These are phyloP conservation scores for Sepiola atlantica DNA, from an alignment of 2,888 invertebrate species.

Conservation along the genomic window DNA sequence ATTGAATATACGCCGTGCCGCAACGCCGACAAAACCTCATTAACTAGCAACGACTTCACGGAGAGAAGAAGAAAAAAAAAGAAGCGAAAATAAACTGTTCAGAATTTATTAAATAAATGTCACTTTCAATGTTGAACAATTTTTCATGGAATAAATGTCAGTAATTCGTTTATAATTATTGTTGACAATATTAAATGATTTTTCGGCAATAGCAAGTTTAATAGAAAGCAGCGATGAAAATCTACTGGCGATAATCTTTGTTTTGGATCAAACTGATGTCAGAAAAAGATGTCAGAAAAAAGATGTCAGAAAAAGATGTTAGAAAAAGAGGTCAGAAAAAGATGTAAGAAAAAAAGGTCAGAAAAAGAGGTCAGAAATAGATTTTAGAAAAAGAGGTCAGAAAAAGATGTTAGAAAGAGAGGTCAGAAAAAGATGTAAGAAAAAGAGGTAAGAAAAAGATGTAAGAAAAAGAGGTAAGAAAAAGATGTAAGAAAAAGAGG, in stretches of 20 bases:
- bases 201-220: neutral
- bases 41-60: neutral
- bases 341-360: too few species aligned
- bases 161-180: conserved; percentile 18
- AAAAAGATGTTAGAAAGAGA: too few species aligned
- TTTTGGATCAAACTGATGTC: neutral
- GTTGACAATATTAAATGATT: conserved; percentile 24
- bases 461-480: too few species aligned
- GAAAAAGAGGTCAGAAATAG: too few species aligned
- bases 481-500: too few species aligned
- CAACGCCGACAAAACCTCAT: neutral
- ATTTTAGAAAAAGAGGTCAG: too few species aligned
- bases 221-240: neutral
- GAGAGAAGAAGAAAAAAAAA: neutral
- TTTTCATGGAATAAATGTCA: conserved; percentile 19
- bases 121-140: conserved; percentile 24
- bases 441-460: too few species aligned
- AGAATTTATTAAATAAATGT: conserved; percentile 12
- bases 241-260: neutral
- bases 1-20: neutral
- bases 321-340: too few species aligned
- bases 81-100: neutral
- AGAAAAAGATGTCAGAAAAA: too few species aligned
- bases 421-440: too few species aligned
- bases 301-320: too few species aligned